Conservation (phyloP, 2,797 vertebrate genomes). For the Gadopsis bispinosus region DNA sequence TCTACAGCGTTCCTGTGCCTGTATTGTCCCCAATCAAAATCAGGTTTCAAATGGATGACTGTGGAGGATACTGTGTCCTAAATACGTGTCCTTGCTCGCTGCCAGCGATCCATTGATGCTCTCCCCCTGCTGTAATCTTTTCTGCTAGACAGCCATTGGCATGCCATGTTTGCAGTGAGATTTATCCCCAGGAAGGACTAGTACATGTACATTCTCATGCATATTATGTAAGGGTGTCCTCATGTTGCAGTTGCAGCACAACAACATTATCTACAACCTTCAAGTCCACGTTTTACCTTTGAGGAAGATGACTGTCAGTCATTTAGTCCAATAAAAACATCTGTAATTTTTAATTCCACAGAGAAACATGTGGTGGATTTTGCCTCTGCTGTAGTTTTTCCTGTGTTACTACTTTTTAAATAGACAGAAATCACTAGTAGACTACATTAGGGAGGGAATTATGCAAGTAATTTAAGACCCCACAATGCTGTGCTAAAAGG, state of each 20-base stretch:
- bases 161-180: conserved; percentile 54
- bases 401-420: background rate
- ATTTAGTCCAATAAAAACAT: conserved; percentile 1
- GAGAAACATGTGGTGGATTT: background rate
- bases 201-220: conserved; percentile 48
- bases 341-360: background rate
- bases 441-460: background rate
- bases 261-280: conserved; percentile 24
- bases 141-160: conserved; percentile 64
- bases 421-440: background rate
- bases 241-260: conserved; percentile 29
- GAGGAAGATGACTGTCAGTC: conserved; percentile 10
- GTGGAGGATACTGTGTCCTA: conserved; percentile 62
- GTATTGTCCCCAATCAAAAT: conserved; percentile 11
- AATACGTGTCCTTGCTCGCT: conserved; percentile 57
- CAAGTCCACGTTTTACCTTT: conserved; percentile 15
- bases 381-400: background rate
- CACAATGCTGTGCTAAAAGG: conserved; percentile 16
- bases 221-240: conserved; percentile 72
- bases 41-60: conserved; percentile 36
- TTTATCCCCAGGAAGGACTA: conserved; percentile 61
- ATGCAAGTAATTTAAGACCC: conserved; percentile 25
- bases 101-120: conserved; percentile 58
- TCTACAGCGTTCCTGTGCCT: background rate
- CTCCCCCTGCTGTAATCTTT: conserved; percentile 69